These are phyloP conservation scores for Ormia ochracea DNA, from an alignment of 2,888 invertebrate genomes.

Conservation along the genomic window DNA sequence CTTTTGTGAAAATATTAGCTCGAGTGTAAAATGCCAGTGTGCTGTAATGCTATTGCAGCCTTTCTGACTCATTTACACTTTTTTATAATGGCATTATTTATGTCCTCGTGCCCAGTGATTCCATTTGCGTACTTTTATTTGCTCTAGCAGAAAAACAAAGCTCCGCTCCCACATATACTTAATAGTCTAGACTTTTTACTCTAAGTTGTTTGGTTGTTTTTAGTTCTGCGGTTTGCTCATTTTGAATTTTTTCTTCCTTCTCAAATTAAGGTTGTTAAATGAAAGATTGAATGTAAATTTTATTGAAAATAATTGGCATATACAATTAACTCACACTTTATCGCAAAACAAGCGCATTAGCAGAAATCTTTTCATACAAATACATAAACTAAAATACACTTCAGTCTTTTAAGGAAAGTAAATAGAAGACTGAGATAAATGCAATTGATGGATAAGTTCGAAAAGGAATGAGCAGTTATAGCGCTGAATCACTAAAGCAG, in stretches of 20 bases:
- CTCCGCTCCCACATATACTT: background rate
- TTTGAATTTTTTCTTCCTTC: background rate
- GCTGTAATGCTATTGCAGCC: background rate
- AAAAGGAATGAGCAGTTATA: background rate
- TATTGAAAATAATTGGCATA: conserved; percentile 60
- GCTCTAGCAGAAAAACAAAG: background rate
- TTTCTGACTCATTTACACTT: conserved; percentile 27
- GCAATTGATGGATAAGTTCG: background rate
- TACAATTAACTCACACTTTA: conserved; percentile 49
- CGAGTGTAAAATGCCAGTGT: background rate
- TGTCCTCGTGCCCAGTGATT: conserved; percentile 42
- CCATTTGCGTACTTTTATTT: conserved; percentile 21
- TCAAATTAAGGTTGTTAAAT: conserved; percentile 1
- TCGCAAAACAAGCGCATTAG: background rate
- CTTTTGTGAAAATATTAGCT: background rate
- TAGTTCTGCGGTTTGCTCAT: background rate
- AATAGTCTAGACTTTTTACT: conserved; percentile 53
- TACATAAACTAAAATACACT: background rate
- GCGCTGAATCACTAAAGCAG: no score
- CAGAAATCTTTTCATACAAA: background rate
- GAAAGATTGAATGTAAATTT: conserved; percentile 48
- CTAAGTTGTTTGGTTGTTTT: conserved; percentile 35
- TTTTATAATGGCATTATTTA: conserved; percentile 43
- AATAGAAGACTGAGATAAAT: background rate
- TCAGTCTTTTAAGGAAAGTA: background rate